Conservation (phyloP, 2,113 vertebrate genomes). For the Synchiropus splendidus region DNA sequence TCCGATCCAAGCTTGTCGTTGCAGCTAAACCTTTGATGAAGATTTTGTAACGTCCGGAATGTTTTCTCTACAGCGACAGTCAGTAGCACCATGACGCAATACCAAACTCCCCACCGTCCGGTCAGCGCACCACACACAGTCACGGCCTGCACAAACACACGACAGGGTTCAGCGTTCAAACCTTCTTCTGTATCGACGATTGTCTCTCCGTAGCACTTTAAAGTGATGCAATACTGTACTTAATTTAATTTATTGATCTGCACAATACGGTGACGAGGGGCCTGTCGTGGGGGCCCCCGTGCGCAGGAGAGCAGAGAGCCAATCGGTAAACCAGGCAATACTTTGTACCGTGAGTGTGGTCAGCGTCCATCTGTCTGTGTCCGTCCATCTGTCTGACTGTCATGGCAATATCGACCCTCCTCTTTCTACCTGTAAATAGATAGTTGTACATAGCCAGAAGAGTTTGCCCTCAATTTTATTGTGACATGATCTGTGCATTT, state of each 20-base stretch:
- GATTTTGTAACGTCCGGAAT: neutral
- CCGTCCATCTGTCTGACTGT: slow-evolving; percentile 45
- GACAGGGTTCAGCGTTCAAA: slow-evolving; percentile 13
- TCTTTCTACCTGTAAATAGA: slow-evolving; percentile 35
- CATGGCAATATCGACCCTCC: slow-evolving; percentile 60
- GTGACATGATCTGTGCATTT: slow-evolving; percentile 64
- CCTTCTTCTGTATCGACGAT: slow-evolving; percentile 35
- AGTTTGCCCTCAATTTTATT: slow-evolving; percentile 46
- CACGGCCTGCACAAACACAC: slow-evolving; percentile 10
- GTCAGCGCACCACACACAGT: neutral
- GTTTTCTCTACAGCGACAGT: neutral
- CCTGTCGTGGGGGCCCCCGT: too few species aligned
- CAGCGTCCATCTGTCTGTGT: slow-evolving; percentile 37
- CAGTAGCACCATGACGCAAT: neutral
- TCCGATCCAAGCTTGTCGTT: too few species aligned
- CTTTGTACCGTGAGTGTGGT: slow-evolving; percentile 55
- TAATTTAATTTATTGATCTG: slow-evolving; percentile 57
- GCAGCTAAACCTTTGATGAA: neutral
- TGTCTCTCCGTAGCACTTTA: slow-evolving; percentile 69
- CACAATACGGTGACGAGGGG: slow-evolving; percentile 37
- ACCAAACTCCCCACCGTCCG: neutral
- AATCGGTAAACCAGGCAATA: slow-evolving; percentile 68
- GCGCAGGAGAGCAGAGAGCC: slow-evolving; percentile 22
- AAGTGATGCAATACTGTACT: slow-evolving; percentile 71
- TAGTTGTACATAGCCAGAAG: slow-evolving; percentile 2